phyloP scores from a whole-genome alignment of 1,140 invertebrate genomes.

The Drosophila prosaltans region DNA sequence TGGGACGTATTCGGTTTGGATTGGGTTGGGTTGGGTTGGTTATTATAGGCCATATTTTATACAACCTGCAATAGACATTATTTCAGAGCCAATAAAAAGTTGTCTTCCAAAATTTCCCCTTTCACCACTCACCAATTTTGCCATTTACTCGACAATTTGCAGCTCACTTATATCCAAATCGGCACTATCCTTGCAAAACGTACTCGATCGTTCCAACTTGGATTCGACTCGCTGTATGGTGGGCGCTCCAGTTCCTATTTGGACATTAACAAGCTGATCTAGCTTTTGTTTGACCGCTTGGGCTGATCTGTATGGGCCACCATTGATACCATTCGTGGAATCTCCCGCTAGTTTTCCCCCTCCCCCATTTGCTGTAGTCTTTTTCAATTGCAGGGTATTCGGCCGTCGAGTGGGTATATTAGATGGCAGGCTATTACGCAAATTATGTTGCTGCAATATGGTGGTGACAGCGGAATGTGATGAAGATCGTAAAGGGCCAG shows the following conservation, averaged over 20 bases:
- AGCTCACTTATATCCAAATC: conserved; percentile 74
- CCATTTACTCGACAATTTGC: conserved; percentile 77
- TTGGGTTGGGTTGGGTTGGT: conserved; percentile 32
- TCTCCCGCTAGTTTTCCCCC: conserved; percentile 7
- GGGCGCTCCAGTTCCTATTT: conserved; percentile 30
- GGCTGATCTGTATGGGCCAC: conserved; percentile 52
- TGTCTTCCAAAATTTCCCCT: not conserved
- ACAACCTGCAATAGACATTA: conserved; percentile 41
- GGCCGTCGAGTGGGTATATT: conserved; percentile 78
- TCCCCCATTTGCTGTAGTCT: conserved; percentile 51
- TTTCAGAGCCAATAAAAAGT: not conserved
- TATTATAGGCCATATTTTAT: conserved; percentile 55
- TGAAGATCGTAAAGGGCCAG: conserved; percentile 69
- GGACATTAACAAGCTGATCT: conserved; percentile 74
- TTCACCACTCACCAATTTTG: not conserved
- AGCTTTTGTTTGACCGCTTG: conserved; percentile 77
- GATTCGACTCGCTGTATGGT: conserved; percentile 63
- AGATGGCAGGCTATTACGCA: conserved; percentile 72
- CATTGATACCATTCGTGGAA: conserved; percentile 46
- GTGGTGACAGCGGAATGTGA: conserved; percentile 77
- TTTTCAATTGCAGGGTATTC: conserved; percentile 82
- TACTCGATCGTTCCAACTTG: conserved; percentile 81
- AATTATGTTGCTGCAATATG: conserved; percentile 68
- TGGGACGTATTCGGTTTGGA: conserved; percentile 68
- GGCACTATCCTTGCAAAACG: conserved; percentile 80